Evolutionary conservation across 1,140 invertebrate species (phyloP), one percentile per base, ranked within the genome.

Genomic region (Neomicropteryx cornuta): DNA sequence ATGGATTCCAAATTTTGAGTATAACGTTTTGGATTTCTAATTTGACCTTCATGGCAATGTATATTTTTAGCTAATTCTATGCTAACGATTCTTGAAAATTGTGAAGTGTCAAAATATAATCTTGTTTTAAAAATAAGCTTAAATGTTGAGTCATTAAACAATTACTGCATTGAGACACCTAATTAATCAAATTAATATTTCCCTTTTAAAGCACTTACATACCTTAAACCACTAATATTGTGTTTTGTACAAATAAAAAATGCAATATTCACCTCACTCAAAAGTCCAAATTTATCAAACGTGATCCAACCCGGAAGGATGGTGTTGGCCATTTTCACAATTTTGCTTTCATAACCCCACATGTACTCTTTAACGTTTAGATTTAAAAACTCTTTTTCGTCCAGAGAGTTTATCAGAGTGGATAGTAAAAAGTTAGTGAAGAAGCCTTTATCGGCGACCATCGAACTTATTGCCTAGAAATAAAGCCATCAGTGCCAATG

Each of bases 331-430:
- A 87, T 51, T 6, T 65, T 62, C 6, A 91, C 73, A 1, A 90
- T 46, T 2, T 70, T 62, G 56, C 93, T 87, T 3, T 86, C 72
- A 49, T 90, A 92, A 1, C 91, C 91, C 83, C 84, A 94, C 3
- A 92, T 57, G 40, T 87, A 76, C 3, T 93, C 79, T 14, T 83
- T 57, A 0, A 87, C 75, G 0, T 74, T 74, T 21, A 85, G 49
- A 2, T 76, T 73, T 18, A 80, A 62, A 49, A 94, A 79, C 0
- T 85, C 68, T 51, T 80, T 67, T 10, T 81, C 70, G 14, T 77
- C 68, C 2, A 83, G 45, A 4, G 70, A 62, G 29, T 67, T 68
- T 2, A 77, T 62, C 19, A 86, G 53, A 18, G 77, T 70, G 17
- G 72, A 68, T 1, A 85, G 60, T 0, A 73, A 77, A 19, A 76